These are phyloP conservation scores for Eudemis profundana DNA, from an alignment of 2,888 invertebrate species.

Conservation along the genomic window DNA sequence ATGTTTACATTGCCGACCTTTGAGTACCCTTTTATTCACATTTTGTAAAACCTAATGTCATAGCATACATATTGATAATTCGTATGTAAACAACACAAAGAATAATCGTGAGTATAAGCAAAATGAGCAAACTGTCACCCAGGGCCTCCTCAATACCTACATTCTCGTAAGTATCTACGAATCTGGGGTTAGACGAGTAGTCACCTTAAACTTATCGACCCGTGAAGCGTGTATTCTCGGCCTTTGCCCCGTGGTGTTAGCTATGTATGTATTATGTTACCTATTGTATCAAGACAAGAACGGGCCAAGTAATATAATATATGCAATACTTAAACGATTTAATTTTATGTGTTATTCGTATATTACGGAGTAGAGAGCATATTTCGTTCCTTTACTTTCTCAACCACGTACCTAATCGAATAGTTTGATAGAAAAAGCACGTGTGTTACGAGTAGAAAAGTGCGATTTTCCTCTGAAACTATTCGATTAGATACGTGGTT, in stretches of 20 bases:
- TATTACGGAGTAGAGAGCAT: no score
- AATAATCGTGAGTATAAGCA: not conserved
- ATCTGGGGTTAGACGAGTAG: conserved; percentile 31
- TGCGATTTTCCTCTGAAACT: no score
- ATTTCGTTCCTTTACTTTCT: no score
- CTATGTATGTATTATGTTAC: conserved; percentile 2
- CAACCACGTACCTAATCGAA: no score
- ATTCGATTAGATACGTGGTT: no score
- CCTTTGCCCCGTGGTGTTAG: conserved; percentile 19
- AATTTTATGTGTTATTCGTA: no score
- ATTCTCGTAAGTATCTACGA: conserved; percentile 15
- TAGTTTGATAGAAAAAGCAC: no score
- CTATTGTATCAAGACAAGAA: not conserved
- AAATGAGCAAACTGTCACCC: not conserved
- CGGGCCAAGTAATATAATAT: no score
- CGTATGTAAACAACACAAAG: not conserved
- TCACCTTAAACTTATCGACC: conserved; percentile 36
- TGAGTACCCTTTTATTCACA: not conserved
- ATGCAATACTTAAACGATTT: no score
- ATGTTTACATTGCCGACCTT: no score
- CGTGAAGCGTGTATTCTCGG: conserved; percentile 22
- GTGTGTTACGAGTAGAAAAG: no score
- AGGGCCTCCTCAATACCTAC: not conserved
- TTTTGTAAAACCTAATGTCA: not conserved
- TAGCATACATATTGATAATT: not conserved